These are phyloP conservation scores for Synanthedon formicaeformis DNA, from an alignment of 2,888 invertebrate genomes.

Conservation along the genomic window DNA sequence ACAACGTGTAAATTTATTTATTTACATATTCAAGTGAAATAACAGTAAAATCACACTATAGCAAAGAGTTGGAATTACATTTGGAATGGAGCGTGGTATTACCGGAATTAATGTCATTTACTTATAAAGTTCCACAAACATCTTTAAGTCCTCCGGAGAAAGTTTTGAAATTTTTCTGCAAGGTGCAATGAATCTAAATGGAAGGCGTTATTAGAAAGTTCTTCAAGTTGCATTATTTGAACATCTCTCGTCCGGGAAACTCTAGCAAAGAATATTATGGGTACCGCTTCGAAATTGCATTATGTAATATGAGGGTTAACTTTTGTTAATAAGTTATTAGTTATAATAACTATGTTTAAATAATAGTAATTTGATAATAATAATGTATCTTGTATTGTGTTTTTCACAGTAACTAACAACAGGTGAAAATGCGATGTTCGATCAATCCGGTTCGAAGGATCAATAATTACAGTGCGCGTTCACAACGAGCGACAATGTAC, in stretches of 20 bases:
- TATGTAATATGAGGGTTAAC: background rate
- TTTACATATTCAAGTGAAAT: too few relatives aligned
- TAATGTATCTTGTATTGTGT: too few relatives aligned
- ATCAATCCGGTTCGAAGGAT: too few relatives aligned
- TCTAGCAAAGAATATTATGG: background rate
- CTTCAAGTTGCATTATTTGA: constrained; percentile 33
- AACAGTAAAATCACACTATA: background rate
- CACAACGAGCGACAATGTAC: too few relatives aligned
- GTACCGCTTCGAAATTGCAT: background rate
- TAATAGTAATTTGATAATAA: too few relatives aligned
- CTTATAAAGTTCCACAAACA: constrained; percentile 46
- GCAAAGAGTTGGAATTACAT: constrained; percentile 22
- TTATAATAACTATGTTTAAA: too few relatives aligned
- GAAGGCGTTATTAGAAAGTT: constrained; percentile 54
- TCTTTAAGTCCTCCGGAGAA: constrained; percentile 29
- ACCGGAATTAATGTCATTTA: constrained; percentile 48
- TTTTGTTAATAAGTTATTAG: too few relatives aligned
- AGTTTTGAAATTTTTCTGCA: constrained; percentile 48
- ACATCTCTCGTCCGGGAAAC: background rate
- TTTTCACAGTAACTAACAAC: too few relatives aligned
- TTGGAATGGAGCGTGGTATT: constrained; percentile 34
- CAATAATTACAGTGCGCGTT: too few relatives aligned
- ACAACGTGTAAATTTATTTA: too few relatives aligned
- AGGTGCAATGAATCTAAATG: constrained; percentile 57
- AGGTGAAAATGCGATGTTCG: too few relatives aligned